Base-by-base conservation (phyloP, 2,888 invertebrate genomes). In the Nomada fucata region DNA sequence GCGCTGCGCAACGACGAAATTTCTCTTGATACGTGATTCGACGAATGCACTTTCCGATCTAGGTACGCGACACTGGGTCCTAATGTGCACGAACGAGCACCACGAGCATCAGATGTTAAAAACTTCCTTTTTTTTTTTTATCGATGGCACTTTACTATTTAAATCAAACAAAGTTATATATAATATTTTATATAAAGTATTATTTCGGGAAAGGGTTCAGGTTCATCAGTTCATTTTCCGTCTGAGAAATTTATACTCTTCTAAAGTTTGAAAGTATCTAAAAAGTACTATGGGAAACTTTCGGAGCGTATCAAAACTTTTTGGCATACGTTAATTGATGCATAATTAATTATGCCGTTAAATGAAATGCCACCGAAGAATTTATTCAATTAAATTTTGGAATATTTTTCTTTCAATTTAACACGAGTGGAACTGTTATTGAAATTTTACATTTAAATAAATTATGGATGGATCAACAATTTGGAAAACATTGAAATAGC, bases 11-110 rank as follows among this genome's bases (percentile, higher is more conserved):
- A 69, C 57, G 67, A 72, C 73, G 68, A 75, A 84, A 88, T 86
- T 88, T 90, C 89, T 89, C 89, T 70, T 79, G 81, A 86, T 85
- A 84, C 76, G 65, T 75, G 86, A 89, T 89, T 89, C 84, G 76
- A 64, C 61, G 67, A 82, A 75, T 80, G 79, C 65, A 74, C 60
- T 76, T 65, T 70, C 79, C 73, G 78, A 81, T 78, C 57, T 76
- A 64, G 71, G 72, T 68, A 71, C 69, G 67, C 61, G 57, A 67
- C 75, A 42, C 26, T 70, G 53, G 69, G 63, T 70, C 69, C 65
- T 73, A 76, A 76, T 78, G 68, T 69, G 73, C 70, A 74, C 53
- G 55, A 69, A 76, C 67, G 76, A 23, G 73, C 63, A 59, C 36
- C n/a, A 20, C 36, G 73, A 60, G 79, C 81, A 60, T 75, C 76